Base-by-base conservation (phyloP, 2,888 invertebrate species). In the Esperia sulphurella region DNA sequence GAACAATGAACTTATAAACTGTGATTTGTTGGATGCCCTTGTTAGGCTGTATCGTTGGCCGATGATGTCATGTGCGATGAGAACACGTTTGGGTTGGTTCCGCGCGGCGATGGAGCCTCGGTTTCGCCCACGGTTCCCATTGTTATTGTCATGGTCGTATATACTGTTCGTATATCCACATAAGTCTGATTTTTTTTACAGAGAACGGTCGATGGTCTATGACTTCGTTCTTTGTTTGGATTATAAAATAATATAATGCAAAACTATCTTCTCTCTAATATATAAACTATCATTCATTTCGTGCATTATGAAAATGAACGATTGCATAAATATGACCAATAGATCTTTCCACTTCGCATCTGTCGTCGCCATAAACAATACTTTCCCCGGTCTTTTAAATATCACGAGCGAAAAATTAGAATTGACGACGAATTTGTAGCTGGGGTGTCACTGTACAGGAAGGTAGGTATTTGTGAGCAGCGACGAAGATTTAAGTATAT, bases 91-190 rank as follows among this genome's bases (percentile, higher is more conserved):
- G 41, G 51, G 53, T 53, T 42, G 51, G 53, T 59, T 63, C 61
- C 59, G 66, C 58, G 58, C 61, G 59, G 58, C 46, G 8, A 21
- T 30, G 35, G 1, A 21, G 55, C 44, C 12, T n/a, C 39, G 52
- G 49, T 44, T 31, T 61, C 74, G 67, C 74, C 77, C 68, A 72
- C 68, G 31, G 42, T 41, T 47, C 29, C 56, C 59, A 46, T 54
- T 58, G 61, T 57, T 59, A 7, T 61, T 58, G 57, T 28, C 41
- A 41, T 41, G 28, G 28, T n/a, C 41, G 28, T 29, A 12, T 7
- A 31, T 31, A 10, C 10, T n/a, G n/a, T n/a, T 31, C 8, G 31
- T 31, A 31, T 31, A 31, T 31, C 31, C 31, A 7, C 10, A 31
- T 31, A 9, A 31, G 7, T 31, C 31, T 31, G 31, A 31, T 31